Evolutionary conservation across 2,888 invertebrate genomes (phyloP).

Genomic region (Leptinotarsa juncta): DNA sequence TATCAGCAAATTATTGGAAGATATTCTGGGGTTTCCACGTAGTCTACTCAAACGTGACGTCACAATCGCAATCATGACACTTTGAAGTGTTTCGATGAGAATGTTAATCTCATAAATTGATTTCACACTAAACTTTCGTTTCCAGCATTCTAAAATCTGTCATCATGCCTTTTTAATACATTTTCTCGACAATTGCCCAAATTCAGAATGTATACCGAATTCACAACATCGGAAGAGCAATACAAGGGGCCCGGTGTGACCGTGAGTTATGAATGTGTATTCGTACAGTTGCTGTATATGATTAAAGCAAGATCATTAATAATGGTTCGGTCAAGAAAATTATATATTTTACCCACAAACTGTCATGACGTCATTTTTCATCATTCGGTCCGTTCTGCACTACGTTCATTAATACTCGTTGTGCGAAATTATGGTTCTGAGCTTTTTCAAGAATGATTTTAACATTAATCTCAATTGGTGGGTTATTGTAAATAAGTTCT

Average conservation of each 20-base stretch:
- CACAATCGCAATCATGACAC: too few relatives aligned
- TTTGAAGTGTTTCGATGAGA: too few relatives aligned
- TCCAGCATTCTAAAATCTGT: too few relatives aligned
- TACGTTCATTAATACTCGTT: slow-evolving; percentile 48
- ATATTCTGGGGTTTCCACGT: too few relatives aligned
- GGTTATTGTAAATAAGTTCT: background rate
- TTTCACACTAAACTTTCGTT: too few relatives aligned
- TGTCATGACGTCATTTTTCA: slow-evolving; percentile 63
- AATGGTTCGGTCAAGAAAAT: slow-evolving; percentile 63
- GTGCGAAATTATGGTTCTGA: slow-evolving; percentile 34
- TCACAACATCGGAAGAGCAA: slow-evolving; percentile 39
- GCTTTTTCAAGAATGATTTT: slow-evolving; percentile 14
- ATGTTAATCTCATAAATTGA: too few relatives aligned
- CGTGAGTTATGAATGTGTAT: slow-evolving; percentile 55
- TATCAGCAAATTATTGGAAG: too few relatives aligned
- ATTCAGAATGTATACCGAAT: slow-evolving; percentile 33
- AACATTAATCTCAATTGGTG: slow-evolving; percentile 24
- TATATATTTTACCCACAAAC: slow-evolving; percentile 64
- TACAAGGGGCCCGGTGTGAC: slow-evolving; percentile 42
- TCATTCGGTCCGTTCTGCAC: slow-evolving; percentile 51
- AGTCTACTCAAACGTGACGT: too few relatives aligned
- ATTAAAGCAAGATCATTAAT: slow-evolving; percentile 62
- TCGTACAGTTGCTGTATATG: slow-evolving; percentile 59
- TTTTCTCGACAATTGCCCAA: slow-evolving; percentile 25
- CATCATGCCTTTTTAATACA: background rate